These are phyloP conservation scores for Trogon surrucura DNA, from an alignment of 2,113 vertebrate species.

Conservation along the genomic window DNA sequence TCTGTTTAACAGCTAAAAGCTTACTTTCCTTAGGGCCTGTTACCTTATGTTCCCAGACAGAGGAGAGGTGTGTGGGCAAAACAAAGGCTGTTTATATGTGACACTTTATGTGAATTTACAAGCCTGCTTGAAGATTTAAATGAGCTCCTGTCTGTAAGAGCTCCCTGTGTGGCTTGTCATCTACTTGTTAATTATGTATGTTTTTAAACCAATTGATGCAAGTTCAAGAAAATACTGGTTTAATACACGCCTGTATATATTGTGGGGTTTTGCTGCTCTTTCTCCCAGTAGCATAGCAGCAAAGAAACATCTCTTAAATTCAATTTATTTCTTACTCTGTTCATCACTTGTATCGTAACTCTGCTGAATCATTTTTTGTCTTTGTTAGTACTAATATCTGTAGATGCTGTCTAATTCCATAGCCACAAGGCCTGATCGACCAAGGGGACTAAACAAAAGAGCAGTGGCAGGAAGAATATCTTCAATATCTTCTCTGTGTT, in stretches of 20 bases:
- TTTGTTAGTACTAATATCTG: not conserved
- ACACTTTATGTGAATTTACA: not conserved
- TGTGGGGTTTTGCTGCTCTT: not conserved
- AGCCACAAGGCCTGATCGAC: not conserved
- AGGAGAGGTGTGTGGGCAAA: not conserved
- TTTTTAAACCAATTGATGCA: not conserved
- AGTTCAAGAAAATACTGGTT: not conserved
- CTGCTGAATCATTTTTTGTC: not conserved
- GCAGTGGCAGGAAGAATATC: not conserved
- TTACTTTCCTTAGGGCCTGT: not conserved
- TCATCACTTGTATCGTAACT: accelerated
- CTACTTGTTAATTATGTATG: not conserved
- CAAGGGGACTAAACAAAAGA: not conserved
- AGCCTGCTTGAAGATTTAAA: not conserved
- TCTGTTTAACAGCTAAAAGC: not conserved
- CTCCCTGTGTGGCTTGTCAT: not conserved
- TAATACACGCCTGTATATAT: not conserved
- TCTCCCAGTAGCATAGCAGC: not conserved
- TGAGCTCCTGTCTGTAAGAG: not conserved
- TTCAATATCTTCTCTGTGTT: not conserved
- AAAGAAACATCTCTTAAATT: not conserved
- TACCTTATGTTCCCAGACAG: not conserved
- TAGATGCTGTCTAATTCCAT: not conserved
- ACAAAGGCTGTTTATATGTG: not conserved
- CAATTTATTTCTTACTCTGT: not conserved